Conservation (phyloP, 2,888 invertebrate species). For the Tupiocoris notatus region DNA sequence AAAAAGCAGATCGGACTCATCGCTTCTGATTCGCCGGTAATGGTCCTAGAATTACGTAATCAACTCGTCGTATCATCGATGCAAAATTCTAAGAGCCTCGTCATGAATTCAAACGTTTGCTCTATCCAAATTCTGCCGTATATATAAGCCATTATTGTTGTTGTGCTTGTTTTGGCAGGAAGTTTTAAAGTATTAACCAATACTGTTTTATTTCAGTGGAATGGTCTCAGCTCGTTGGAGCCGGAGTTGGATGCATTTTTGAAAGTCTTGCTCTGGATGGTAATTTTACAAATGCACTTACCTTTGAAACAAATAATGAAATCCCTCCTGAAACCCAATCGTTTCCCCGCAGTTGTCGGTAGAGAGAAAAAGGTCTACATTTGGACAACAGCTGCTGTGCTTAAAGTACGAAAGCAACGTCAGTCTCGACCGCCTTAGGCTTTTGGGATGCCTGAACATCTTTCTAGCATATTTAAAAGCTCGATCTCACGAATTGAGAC, state of each 20-base stretch:
- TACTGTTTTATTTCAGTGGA: conserved; percentile 38
- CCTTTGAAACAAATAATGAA: background rate
- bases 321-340: background rate
- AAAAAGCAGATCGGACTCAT: conserved; percentile 65
- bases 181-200: no score
- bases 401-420: conserved; percentile 63
- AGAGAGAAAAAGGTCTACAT: conserved; percentile 57
- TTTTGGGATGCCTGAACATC: conserved; percentile 48
- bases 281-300: conserved; percentile 35
- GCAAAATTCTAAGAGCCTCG: no score
- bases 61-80: no score
- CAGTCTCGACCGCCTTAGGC: conserved; percentile 44
- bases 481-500: conserved; percentile 6
- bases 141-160: no score
- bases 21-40: conserved; percentile 66
- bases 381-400: conserved; percentile 81
- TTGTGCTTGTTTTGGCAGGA: no score
- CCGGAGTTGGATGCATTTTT: conserved; percentile 71
- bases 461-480: conserved; percentile 49
- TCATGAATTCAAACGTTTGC: no score
- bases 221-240: conserved; percentile 55
- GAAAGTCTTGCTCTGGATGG: conserved; percentile 66
- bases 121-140: no score
- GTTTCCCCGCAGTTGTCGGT: conserved; percentile 48
- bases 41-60: no score